Conservation (phyloP, 2,797 vertebrate genomes). For the Lepidocolaptes lacrymiger region DNA sequence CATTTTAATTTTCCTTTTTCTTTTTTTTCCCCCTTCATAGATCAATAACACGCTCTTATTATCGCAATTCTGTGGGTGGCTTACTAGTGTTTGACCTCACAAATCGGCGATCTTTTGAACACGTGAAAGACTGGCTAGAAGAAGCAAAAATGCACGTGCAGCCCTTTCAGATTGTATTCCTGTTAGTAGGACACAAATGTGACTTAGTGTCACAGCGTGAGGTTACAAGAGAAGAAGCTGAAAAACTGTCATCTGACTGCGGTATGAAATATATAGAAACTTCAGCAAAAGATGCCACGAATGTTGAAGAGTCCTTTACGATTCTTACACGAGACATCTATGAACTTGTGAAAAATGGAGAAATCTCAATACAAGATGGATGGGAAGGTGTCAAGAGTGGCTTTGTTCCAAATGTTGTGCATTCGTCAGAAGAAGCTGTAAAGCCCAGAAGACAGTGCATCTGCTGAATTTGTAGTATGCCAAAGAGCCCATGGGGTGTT, state of each 20-base stretch:
- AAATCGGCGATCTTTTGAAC: conserved; percentile 81
- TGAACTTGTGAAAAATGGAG: conserved; percentile 82
- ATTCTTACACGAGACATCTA: conserved; percentile 83
- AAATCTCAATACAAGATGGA: conserved; percentile 82
- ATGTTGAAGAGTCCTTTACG: conserved; percentile 83
- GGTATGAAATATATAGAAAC: conserved; percentile 85
- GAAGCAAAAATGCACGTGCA: conserved; percentile 81
- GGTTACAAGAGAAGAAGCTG: conserved; percentile 81
- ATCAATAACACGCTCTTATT: conserved; percentile 84
- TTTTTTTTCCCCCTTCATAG: conserved; percentile 55
- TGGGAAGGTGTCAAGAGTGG: conserved; percentile 86
- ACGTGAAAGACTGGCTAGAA: conserved; percentile 82
- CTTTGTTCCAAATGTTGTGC: conserved; percentile 82
- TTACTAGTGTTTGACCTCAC: conserved; percentile 84
- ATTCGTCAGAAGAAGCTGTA: conserved; percentile 83
- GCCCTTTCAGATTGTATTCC: conserved; percentile 81
- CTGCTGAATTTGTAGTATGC: conserved; percentile 74
- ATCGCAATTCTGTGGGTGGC: conserved; percentile 83
- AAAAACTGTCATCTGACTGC: conserved; percentile 78
- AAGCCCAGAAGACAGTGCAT: conserved; percentile 77
- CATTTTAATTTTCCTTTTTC: conserved; percentile 1
- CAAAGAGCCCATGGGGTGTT: conserved; percentile 58
- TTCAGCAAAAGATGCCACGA: conserved; percentile 81
- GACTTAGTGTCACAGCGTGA: conserved; percentile 79
- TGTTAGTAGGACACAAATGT: conserved; percentile 83